Evolutionary conservation across 2,797 vertebrate genomes (phyloP), one percentile per base, ranked within the genome.

Genomic region (Atherinosoma microstoma): DNA sequence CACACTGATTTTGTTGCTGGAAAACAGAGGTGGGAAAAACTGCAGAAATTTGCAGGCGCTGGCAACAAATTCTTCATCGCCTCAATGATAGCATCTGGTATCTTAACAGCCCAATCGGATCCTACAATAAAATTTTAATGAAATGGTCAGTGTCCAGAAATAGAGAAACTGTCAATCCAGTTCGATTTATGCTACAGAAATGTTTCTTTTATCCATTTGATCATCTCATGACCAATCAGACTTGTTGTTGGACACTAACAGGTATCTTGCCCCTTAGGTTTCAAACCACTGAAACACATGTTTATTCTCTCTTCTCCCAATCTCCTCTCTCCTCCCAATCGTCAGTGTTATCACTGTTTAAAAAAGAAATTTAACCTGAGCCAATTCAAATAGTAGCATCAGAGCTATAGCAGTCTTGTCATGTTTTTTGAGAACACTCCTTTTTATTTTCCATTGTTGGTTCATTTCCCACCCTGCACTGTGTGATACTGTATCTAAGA

Each of bases 401-500:
- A 64, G 32, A 70, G 68, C 24, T 49, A n/a, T 51, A 36, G 68
- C 24, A 47, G 63, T 54, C 73, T 82, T 92, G 78, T 91, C 92
- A 40, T 91, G 65, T 93, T 92, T 92, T 79, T 58, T 42, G 16
- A 70, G 76, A 27, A 58, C 38, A 30, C 51, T 36, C 40, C 66
- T 78, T 69, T 60, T 47, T 73, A 76, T 75, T 86, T 80, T 56
- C 20, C 59, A 20, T 69, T 61, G 36, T 82, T 85, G 71, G 73
- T 74, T 83, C 70, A 69, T 87, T 82, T 68, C 60, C 67, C 67
- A 63, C 68, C 54, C 61, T 35, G 20, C 53, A 9, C 45, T 24
- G 13, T 45, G 53, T 73, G 91, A 93, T 92, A 88, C 76, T 68
- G 51, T 89, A 90, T 92, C 92, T 91, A 42, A 92, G 64, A 86